These are phyloP conservation scores for Drosophila mayri DNA, from an alignment of 1,140 invertebrate species.

Conservation along the genomic window DNA sequence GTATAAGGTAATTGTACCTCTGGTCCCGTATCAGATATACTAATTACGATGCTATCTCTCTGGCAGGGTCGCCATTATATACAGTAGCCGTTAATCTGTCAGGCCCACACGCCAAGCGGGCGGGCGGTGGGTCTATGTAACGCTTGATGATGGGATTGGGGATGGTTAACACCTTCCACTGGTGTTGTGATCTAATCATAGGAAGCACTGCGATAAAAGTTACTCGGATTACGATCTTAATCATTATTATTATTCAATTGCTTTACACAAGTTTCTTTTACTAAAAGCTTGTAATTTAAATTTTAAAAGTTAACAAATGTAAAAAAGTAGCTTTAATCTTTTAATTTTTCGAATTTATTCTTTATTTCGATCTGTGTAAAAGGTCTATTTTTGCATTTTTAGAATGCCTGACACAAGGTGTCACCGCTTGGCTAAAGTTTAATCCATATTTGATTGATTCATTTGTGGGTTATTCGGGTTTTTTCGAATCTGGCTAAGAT, in stretches of 20 bases:
- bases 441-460: constrained; percentile 16
- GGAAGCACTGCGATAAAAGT: constrained; percentile 6
- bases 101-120: constrained; percentile 13
- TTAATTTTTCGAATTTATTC: too few relatives aligned
- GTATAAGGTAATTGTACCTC: constrained; percentile 16
- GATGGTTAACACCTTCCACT: constrained; percentile 37
- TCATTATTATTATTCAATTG: background rate
- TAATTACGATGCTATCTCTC: constrained; percentile 36
- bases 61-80: constrained; percentile 19
- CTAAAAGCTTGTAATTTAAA: background rate
- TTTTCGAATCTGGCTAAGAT: constrained; percentile 17
- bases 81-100: constrained; percentile 25
- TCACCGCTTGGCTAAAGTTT: background rate
- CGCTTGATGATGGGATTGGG: constrained; percentile 18
- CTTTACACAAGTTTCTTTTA: too few relatives aligned
- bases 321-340: too few relatives aligned
- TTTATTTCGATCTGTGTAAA: background rate
- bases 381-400: background rate
- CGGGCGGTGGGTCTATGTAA: constrained; percentile 6
- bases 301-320: background rate
- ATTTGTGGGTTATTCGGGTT: constrained; percentile 5
- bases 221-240: background rate
- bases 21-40: constrained; percentile 13
- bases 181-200: constrained; percentile 10
- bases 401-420: constrained; percentile 35